Evolutionary conservation across 1,140 invertebrate species (phyloP), one percentile per base, ranked within the genome.

Genomic region (Drosophila azteca): DNA sequence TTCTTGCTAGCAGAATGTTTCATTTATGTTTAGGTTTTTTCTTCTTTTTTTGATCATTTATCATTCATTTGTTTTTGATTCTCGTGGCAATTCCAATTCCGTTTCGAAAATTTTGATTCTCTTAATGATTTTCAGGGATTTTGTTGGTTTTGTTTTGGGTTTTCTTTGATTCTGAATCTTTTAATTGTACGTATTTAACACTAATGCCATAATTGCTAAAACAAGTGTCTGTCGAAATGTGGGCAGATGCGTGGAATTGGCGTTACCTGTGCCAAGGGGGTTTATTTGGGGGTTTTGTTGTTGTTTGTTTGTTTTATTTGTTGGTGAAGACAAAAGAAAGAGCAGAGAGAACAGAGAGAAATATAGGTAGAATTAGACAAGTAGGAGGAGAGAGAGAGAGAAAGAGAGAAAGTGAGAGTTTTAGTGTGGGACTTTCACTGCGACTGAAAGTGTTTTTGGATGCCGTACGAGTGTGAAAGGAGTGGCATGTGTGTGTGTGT

Each of bases 171-270:
- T 26, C 24, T 26, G 24, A 26, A 26, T 26, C 24, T 26, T 26
- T 85, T 79, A 79, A 54, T 88, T 88, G 61, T 83, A 83, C 51
- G 76, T 79, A 79, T 83, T 88, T 41, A 88, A 70, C 45, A 89
- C 76, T 79, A 88, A 50, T 73, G 84, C 69, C 68, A 50, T 76
- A 64, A 90, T 89, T 89, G 89, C 84, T 89, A 90, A 85, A 78
- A 89, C 80, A 82, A 90, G 61, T 68, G 77, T 78, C 74, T 90
- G 89, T 61, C 82, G 67, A 79, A 89, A 65, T 79, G 78, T 85
- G 73, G 89, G 89, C 89, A 79, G 72, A 71, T 79, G 80, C 64
- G 68, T 76, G 66, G 67, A 71, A 72, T 72, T 89, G 74, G 84
- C 89, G 78, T 90, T 89, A 77, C 89, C 89, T 90, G 83, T 70